A percentile compares a stretch with the other conserved stretches of the same genome.
Evolutionary conservation across 2,113 vertebrate genomes (phyloP).

Genomic region (Penelope pileata): DNA sequence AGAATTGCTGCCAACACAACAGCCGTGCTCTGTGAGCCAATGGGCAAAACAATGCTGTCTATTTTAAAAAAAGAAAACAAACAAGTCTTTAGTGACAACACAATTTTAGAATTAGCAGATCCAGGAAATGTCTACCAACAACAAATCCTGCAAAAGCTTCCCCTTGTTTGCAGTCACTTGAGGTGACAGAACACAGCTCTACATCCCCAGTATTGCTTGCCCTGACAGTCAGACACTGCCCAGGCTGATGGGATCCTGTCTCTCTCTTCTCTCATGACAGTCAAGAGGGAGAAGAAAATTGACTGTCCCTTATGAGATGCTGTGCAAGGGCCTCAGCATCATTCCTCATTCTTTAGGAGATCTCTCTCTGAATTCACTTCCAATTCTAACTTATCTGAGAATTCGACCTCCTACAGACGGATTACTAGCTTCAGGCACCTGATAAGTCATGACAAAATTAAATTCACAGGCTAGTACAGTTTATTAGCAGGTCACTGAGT

Average conservation of each 20-base stretch:
- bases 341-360: background rate
- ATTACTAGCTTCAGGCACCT: slow-evolving; percentile 53
- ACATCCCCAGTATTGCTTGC: background rate
- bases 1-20: background rate
- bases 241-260: background rate
- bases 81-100: background rate
- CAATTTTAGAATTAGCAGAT: background rate
- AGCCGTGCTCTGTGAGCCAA: background rate
- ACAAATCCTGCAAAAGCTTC: background rate
- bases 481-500: slow-evolving; percentile 36
- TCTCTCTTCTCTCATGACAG: background rate
- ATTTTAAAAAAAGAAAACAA: background rate
- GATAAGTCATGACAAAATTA: slow-evolving; percentile 46
- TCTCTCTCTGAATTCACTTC: background rate
- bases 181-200: background rate
- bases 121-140: background rate
- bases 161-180: background rate
- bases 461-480: slow-evolving; percentile 45
- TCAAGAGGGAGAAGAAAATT: background rate
- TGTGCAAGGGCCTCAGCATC: background rate
- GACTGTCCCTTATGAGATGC: background rate
- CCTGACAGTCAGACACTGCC: background rate
- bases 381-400: background rate
- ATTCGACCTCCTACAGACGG: slow-evolving; percentile 29
- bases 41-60: background rate